Evolutionary conservation across 2,888 invertebrate species (phyloP), one percentile per base, ranked within the genome.

Genomic region (Mystacides longicornis): DNA sequence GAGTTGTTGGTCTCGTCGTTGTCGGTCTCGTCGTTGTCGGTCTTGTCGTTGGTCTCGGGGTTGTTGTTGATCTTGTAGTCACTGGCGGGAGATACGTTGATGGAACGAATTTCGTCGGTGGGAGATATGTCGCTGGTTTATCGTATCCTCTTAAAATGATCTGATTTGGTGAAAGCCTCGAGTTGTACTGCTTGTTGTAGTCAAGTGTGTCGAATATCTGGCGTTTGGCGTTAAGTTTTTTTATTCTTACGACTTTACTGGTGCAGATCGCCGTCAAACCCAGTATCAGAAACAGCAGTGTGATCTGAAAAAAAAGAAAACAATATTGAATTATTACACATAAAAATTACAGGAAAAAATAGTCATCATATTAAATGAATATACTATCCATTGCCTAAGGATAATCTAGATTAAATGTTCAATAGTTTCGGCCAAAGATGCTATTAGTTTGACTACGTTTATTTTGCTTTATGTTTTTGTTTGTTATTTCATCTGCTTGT

Each of bases 191-290:
- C n/a, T 23, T 21, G 42, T 49, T 49, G 21, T 42, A 54, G 43
- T 54, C 54, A 31, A 54, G 37, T 1, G 54, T 49, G 20, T 54
- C 49, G 31, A 54, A 54, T 21, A 54, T 49, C 27, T 54, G 54
- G 5, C 54, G 49, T 20, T 47, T 53, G 16, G 31, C 20, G 16
- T 14, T 48, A 3, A 27, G 33, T 16, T 22, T 37, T 37, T 37
- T 16, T 20, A 5, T 11, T 21, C 31, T 47, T 11, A 31, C 43
- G 4, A 23, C 3, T 23, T 16, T 4, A 21, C 47, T 53, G 42
- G 27, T 42, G 23, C 21, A 42, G 19, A 43, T 7, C 7, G 42
- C 33, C 4, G n/a, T 47, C 20, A 48, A 7, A 14, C 21, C 47
- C 49, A 54, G 27, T 23, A 49, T 18, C 1, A 54, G 11, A 5